Base-by-base conservation (phyloP, 1,140 invertebrate genomes). In the Dryas iulia region DNA sequence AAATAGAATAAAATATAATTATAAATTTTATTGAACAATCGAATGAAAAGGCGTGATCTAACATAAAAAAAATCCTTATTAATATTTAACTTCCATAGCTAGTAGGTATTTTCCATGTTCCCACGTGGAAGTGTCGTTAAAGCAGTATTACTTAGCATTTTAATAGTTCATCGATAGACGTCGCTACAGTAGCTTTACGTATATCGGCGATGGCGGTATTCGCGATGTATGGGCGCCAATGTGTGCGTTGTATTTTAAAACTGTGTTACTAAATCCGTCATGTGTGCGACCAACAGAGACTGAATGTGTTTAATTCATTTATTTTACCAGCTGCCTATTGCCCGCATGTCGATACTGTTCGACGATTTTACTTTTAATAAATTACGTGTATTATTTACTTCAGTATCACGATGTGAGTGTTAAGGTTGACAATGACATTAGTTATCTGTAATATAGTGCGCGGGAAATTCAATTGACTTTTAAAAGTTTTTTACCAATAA, bases 381-480 rank as follows among this genome's bases (percentile, higher is more conserved):
- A 39, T 67, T 58, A 70, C 72, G 73, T 65, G 64, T 75, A 68
- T 26, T 69, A 65, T 73, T 66, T 74, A 74, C 65, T 53, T 39
- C 65, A 71, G 61, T 59, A 53, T 52, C 47, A 77, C 63, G 59
- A 77, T 69, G 61, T 71, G 66, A 79, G 60, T 47, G 62, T 30
- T 65, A 76, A 61, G 62, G 72, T 59, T 83, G 83, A 83, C 81
- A 80, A 78, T 86, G 79, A 88, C 81, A 79, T 83, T 77, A 66
- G 52, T 60, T 39, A 59, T 63, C 35, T 59, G 58, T 77, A 63
- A 70, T 56, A 63, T 70, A 70, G 56, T 68, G 66, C 78, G 86
- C 84, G 86, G 81, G 82, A 86, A 78, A 65, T 88, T 86, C 67
- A 60, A 86, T 71, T 72, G 59, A 59, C 72, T 80, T 75, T 66